These are phyloP conservation scores for Schizopygopsis pylzovi DNA, from an alignment of 2,797 vertebrate genomes.

Conservation along the genomic window DNA sequence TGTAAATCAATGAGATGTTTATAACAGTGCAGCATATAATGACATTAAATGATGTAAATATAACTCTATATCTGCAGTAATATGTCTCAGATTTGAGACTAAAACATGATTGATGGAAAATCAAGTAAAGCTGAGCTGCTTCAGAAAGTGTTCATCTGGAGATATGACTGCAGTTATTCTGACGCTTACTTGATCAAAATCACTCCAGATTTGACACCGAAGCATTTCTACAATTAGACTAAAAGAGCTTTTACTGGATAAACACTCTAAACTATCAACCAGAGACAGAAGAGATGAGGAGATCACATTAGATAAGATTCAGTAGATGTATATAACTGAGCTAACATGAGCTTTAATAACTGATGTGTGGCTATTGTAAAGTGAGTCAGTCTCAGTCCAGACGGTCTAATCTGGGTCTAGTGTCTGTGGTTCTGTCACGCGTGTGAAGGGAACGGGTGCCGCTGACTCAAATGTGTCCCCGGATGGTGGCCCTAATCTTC, in stretches of 20 bases:
- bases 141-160: too few relatives aligned
- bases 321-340: not conserved
- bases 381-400: not conserved
- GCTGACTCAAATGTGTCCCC: conserved; percentile 88
- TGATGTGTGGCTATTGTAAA: not conserved
- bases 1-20: not conserved
- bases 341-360: not conserved
- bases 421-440: not conserved
- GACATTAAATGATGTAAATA: not conserved
- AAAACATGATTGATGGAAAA: too few relatives aligned
- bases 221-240: too few relatives aligned
- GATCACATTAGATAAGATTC: not conserved
- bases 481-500: conserved; percentile 86
- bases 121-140: too few relatives aligned
- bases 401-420: too few relatives aligned
- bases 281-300: too few relatives aligned
- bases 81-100: too few relatives aligned
- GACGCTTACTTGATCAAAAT: too few relatives aligned
- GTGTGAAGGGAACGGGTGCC: conserved; percentile 75
- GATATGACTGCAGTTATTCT: not conserved
- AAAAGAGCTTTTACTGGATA: too few relatives aligned
- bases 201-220: too few relatives aligned
- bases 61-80: too few relatives aligned
- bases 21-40: not conserved
- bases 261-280: too few relatives aligned